These are phyloP conservation scores for Noctilio leporinus DNA, from an alignment of 2,113 vertebrate genomes.

Conservation along the genomic window DNA sequence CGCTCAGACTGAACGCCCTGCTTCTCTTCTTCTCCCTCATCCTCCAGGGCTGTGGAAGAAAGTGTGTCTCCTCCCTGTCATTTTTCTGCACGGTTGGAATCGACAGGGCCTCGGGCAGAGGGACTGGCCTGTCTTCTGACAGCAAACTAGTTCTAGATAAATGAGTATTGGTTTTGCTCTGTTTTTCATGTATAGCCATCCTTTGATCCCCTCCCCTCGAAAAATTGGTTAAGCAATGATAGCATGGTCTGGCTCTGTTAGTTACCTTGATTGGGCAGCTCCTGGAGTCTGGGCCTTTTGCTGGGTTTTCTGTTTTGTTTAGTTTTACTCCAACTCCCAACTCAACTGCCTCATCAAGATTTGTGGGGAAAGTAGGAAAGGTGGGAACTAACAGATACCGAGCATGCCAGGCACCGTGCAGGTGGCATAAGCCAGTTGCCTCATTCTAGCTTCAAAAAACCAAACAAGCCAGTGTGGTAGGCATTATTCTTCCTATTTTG, in stretches of 20 bases:
- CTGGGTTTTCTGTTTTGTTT: not conserved
- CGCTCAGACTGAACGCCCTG: not conserved
- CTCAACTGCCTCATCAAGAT: not conserved
- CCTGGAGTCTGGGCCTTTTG: not conserved
- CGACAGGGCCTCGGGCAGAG: constrained; percentile 64
- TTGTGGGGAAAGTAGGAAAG: not conserved
- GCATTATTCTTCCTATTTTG: not conserved
- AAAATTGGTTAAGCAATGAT: constrained; percentile 62
- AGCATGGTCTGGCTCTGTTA: not conserved
- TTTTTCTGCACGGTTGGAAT: constrained; percentile 64
- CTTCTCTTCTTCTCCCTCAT: not conserved
- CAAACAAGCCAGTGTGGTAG: not conserved
- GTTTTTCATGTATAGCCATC: constrained; percentile 76
- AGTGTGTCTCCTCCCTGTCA: constrained; percentile 62
- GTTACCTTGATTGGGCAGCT: not conserved
- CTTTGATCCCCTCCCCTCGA: constrained; percentile 44
- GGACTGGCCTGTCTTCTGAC: constrained; percentile 65
- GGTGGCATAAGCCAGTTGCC: not conserved
- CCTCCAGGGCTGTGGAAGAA: constrained; percentile 22
- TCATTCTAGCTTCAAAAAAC: not conserved
- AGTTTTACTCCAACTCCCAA: not conserved
- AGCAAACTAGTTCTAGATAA: constrained; percentile 73
- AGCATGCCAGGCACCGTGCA: not conserved
- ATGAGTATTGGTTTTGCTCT: constrained; percentile 75
- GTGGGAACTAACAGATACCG: not conserved